Percentiles rank a stretch among this genome's conserved stretches.
phyloP scores from a whole-genome alignment of 2,888 invertebrate genomes.

The Incurvaria masculella region DNA sequence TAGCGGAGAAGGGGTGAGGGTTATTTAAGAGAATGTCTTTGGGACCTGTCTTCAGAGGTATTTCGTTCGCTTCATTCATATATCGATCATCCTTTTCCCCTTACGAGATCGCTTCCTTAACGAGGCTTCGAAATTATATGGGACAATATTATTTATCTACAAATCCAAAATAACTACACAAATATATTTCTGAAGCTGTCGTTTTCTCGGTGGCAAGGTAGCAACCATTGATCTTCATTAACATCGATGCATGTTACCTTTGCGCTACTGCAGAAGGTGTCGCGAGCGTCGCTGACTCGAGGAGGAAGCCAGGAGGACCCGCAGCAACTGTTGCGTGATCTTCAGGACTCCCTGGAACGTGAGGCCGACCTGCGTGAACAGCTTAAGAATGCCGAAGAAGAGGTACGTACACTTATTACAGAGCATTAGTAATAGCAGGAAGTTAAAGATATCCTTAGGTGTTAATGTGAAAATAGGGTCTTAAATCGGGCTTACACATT shows the following conservation, averaged over 20 bases:
- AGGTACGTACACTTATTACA: conserved; percentile 67
- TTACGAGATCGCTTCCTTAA: too few species aligned
- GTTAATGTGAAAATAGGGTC: too few species aligned
- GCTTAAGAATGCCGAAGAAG: conserved; percentile 88
- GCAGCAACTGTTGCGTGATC: conserved; percentile 76
- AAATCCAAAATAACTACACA: too few species aligned
- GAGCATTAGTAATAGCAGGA: background rate
- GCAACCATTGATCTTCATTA: too few species aligned
- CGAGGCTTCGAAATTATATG: too few species aligned
- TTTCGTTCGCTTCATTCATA: background rate
- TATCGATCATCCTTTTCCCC: background rate
- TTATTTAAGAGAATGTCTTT: background rate
- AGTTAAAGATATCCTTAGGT: too few species aligned
- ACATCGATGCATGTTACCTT: too few species aligned
- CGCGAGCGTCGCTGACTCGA: conserved; percentile 69
- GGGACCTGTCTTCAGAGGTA: background rate
- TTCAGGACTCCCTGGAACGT: conserved; percentile 89
- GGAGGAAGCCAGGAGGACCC: conserved; percentile 81
- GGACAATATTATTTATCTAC: too few species aligned
- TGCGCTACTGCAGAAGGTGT: conserved; percentile 63
- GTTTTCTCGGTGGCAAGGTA: too few species aligned
- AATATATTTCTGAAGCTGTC: too few species aligned
- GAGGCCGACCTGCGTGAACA: conserved; percentile 94
- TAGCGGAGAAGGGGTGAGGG: conserved; percentile 60
- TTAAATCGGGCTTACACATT: too few species aligned